These are phyloP conservation scores for Lithobates pipiens DNA, from an alignment of 2,797 vertebrate genomes.

Conservation along the genomic window DNA sequence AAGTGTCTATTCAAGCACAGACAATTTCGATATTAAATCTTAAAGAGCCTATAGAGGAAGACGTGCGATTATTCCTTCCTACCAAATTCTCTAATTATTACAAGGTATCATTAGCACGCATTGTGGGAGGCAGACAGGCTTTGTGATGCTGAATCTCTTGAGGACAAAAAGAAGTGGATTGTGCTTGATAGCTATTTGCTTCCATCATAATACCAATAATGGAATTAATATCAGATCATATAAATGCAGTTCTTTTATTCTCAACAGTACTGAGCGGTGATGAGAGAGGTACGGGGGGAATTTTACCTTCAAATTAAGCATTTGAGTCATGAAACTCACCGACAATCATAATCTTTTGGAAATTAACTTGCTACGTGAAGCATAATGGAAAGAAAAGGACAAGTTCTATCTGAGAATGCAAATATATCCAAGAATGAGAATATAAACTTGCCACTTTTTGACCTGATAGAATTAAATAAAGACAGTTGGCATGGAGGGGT, in stretches of 20 bases:
- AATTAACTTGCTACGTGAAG: slow-evolving; percentile 81
- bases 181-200: slow-evolving; percentile 79
- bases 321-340: slow-evolving; percentile 78
- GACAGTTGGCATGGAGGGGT: slow-evolving; percentile 13
- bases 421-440: slow-evolving; percentile 77
- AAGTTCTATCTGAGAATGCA: slow-evolving; percentile 75
- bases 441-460: slow-evolving; percentile 64
- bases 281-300: slow-evolving; percentile 76
- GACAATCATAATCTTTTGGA: slow-evolving; percentile 77
- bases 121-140: slow-evolving; percentile 66
- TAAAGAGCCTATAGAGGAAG: slow-evolving; percentile 66
- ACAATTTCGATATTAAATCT: slow-evolving; percentile 70
- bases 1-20: slow-evolving; percentile 52
- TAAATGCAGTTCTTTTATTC: slow-evolving; percentile 78
- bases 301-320: slow-evolving; percentile 82
- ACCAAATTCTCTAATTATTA: slow-evolving; percentile 75
- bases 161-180: slow-evolving; percentile 67
- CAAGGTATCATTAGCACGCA: slow-evolving; percentile 64
- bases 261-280: slow-evolving; percentile 73
- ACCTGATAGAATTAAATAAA: background rate
- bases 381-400: slow-evolving; percentile 75
- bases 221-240: slow-evolving; percentile 81
- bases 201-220: slow-evolving; percentile 79
- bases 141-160: slow-evolving; percentile 63
- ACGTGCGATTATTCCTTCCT: slow-evolving; percentile 71